Evolutionary conservation across 1,140 invertebrate genomes (phyloP).

Genomic region (Philotrypesis tridentata): DNA sequence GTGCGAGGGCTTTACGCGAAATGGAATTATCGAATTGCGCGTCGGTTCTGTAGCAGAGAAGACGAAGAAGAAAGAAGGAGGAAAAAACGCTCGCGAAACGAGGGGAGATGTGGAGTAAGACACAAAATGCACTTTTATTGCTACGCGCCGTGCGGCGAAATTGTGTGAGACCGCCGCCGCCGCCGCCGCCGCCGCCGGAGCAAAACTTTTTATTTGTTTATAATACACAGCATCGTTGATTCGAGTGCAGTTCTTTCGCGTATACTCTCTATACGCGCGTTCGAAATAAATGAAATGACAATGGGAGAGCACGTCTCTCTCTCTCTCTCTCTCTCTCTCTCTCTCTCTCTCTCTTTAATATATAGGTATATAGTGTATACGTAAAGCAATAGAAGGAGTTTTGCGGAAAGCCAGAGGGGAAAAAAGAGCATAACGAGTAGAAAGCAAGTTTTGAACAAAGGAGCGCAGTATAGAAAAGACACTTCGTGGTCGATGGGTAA

Average conservation of each 20-base stretch:
- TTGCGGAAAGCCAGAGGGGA: neutral
- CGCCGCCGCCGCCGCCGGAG: no score
- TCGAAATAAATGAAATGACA: neutral
- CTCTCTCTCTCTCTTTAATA: no score
- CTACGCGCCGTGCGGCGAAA: neutral
- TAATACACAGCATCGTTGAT: no score
- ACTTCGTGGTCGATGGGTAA: slow-evolving; percentile 31
- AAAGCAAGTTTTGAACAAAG: slow-evolving; percentile 2
- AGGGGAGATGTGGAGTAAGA: neutral
- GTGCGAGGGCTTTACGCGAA: slow-evolving; percentile 20
- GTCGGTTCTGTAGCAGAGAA: slow-evolving; percentile 52
- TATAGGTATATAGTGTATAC: no score
- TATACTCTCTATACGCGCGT: no score
- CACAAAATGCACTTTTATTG: neutral
- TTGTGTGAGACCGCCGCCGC: no score
- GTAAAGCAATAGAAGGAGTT: neutral
- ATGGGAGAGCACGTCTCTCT: neutral
- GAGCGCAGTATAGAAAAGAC: neutral
- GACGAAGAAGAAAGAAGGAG: neutral
- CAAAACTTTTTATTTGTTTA: no score
- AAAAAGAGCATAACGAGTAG: neutral
- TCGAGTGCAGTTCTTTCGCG: no score
- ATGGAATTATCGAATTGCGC: slow-evolving; percentile 61
- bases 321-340: no score
- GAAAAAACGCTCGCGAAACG: neutral